Base-by-base conservation (phyloP, 2,888 invertebrate species). In the Melitaea athalia region DNA sequence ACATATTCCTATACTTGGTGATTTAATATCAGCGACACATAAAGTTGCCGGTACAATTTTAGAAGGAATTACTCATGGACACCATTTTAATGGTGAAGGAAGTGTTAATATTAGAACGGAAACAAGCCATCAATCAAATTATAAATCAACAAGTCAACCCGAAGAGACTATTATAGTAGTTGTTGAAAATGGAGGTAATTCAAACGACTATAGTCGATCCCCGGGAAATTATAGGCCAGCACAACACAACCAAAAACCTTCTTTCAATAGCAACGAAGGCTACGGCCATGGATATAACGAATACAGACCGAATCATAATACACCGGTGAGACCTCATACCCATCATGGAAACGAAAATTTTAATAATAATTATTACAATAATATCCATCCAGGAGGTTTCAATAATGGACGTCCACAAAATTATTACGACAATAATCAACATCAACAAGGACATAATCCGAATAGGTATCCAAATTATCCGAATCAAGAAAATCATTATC, bases 21-120 rank as follows among this genome's bases (percentile, higher is more conserved):
- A 68, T 49, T 57, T 71, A 59, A 38, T 71, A 52, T 52, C 64
- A 11, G 62, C 59, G 31, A 64, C 67, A 31, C 68, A 86, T 33
- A 77, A 80, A 5, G 79, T 80, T 0, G 86, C 88, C 33, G 81
- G 80, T 1, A 67, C 81, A 4, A 72, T 88, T 17, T 70, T 88
- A 0, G 85, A 84, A 31, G 85, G 86, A 3, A 57, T 84, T 0
- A 59, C 79, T 14, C 75, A 81, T 2, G 83, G 81, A 31, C 62
- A 84, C 0, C 74, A 79, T 43, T 49, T 83, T 4, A 81, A 83
- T 55, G 59, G 83, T 5, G 79, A 75, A 43, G 80, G 77, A 6
- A 78, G 81, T 38, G n/a, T 77, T 47, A 75, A 76, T 11, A 69
- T 2, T 75, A 50, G 72, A 71, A 42, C 77, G 80, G 45, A 43